These are phyloP conservation scores for Copidosoma floridanum DNA, from an alignment of 1,140 invertebrate species.

Conservation along the genomic window DNA sequence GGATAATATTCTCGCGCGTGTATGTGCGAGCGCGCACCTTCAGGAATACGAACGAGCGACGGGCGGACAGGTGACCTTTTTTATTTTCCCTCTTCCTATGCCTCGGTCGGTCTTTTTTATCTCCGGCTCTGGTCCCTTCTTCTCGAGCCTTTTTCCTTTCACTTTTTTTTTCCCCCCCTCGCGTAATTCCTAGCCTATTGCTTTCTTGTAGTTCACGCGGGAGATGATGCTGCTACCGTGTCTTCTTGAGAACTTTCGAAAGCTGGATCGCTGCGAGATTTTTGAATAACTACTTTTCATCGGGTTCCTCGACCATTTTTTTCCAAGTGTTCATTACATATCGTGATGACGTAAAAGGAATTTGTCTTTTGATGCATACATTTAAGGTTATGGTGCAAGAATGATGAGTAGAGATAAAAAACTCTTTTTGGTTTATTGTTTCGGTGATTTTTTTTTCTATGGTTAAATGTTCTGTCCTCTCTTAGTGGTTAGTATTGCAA, in stretches of 20 bases:
- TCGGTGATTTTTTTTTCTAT: too few species aligned
- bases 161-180: slow-evolving; percentile 15
- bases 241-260: slow-evolving; percentile 31
- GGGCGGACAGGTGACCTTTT: slow-evolving; percentile 1
- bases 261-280: slow-evolving; percentile 5
- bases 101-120: not conserved
- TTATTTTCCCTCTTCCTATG: slow-evolving; percentile 4
- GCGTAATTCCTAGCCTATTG: slow-evolving; percentile 21
- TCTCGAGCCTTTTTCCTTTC: slow-evolving; percentile 2
- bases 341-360: too few species aligned
- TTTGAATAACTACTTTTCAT: slow-evolving; percentile 21
- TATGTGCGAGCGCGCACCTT: slow-evolving; percentile 36
- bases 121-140: not conserved
- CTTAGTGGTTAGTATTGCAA: too few species aligned
- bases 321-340: too few species aligned
- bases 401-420: too few species aligned
- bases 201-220: too few species aligned
- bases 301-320: slow-evolving; percentile 5
- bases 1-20: slow-evolving; percentile 40
- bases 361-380: too few species aligned
- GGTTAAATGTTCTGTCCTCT: too few species aligned
- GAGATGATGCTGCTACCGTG: too few species aligned
- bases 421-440: too few species aligned
- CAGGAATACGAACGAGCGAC: slow-evolving; percentile 37
- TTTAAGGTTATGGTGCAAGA: too few species aligned